These are phyloP conservation scores for Scopus umbretta DNA, from an alignment of 2,113 vertebrate genomes.

Conservation along the genomic window DNA sequence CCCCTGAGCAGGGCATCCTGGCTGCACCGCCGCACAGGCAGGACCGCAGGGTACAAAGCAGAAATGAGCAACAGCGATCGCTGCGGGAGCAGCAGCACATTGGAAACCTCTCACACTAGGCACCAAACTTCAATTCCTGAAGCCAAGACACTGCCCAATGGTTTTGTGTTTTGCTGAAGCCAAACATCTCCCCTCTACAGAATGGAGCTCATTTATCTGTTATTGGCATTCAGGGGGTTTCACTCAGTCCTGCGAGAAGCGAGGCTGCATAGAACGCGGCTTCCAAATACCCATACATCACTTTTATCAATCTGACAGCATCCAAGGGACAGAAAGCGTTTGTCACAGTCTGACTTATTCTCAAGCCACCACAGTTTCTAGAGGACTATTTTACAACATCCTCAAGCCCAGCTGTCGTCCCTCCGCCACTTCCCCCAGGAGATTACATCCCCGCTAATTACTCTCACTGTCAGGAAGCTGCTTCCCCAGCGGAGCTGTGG, in stretches of 20 bases:
- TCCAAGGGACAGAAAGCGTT: background rate
- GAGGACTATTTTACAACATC: background rate
- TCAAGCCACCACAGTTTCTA: background rate
- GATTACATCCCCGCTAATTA: background rate
- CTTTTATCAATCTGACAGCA: background rate
- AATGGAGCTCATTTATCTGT: background rate
- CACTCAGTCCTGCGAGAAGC: fast-evolving
- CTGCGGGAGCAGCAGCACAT: fast-evolving
- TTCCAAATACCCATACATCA: fast-evolving
- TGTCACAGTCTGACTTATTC: background rate
- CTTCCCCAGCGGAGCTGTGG: background rate
- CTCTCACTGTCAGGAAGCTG: background rate
- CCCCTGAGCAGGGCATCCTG: background rate
- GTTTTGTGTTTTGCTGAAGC: background rate
- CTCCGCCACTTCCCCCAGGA: background rate
- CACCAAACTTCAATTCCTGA: background rate
- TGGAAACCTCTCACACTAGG: background rate
- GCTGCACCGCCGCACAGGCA: background rate
- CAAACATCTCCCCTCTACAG: background rate
- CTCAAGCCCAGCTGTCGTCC: background rate
- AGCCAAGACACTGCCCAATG: background rate
- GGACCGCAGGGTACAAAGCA: fast-evolving
- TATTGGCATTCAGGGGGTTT: background rate
- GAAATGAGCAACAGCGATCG: fast-evolving
- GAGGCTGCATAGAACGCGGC: fast-evolving